These are phyloP conservation scores for Corythornis cristatus DNA, from an alignment of 2,113 vertebrate genomes.

Conservation along the genomic window DNA sequence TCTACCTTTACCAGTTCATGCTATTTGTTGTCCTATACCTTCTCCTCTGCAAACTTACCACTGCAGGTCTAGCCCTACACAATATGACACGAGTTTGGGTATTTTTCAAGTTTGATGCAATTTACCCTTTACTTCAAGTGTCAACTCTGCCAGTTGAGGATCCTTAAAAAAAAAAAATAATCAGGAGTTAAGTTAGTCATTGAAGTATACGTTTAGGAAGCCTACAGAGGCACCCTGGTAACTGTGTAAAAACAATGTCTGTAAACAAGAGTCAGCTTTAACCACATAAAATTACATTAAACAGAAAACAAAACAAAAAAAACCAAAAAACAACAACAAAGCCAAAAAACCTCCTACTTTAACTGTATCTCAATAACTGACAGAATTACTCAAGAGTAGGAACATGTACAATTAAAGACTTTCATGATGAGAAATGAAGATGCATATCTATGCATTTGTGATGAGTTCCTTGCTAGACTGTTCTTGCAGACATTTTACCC, in stretches of 20 bases:
- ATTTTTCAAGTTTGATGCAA: too few species aligned
- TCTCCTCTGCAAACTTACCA: too few species aligned
- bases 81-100: too few species aligned
- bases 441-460: neutral
- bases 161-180: too few species aligned
- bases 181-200: neutral
- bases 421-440: neutral
- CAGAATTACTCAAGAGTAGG: neutral
- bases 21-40: too few species aligned
- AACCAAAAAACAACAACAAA: neutral
- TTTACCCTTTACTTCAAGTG: neutral
- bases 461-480: neutral
- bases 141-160: neutral
- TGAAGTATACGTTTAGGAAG: neutral
- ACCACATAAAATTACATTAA: neutral
- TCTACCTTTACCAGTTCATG: too few species aligned
- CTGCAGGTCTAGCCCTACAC: neutral
- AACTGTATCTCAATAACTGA: neutral
- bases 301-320: neutral
- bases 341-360: fast-evolving
- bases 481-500: neutral
- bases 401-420: neutral
- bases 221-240: neutral
- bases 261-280: neutral
- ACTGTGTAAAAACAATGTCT: neutral